Base-by-base conservation (phyloP, 2,888 invertebrate species). In the Orthonychiurus folsomi region DNA sequence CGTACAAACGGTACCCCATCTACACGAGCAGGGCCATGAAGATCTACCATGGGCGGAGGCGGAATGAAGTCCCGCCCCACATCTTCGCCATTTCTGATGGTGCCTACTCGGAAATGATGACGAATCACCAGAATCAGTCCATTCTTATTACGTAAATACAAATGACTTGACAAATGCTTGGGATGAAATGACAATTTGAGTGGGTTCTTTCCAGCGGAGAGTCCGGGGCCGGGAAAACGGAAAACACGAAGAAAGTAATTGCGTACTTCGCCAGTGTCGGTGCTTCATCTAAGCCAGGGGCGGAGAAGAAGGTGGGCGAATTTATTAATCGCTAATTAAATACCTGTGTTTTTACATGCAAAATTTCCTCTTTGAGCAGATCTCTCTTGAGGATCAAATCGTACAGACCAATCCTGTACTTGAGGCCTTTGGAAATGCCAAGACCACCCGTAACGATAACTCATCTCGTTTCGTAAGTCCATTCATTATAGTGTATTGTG, bases 221-320 rank as follows among this genome's bases (percentile, higher is more conserved):
- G 83, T 93, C 93, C 84, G 97, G 97, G 85, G 97, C 97, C 81
- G 97, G 96, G 84, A 97, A 97, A 86, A 97, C 97, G 85, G 97
- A 97, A 83, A 97, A 99, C 89, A 97, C 97, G 85, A 97, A 97
- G 85, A 97, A 97, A 82, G 96, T 97, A 87, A 97, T 97, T 84
- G 93, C 94, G 80, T 97, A 97, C 86, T 97, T 97, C 84, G 96
- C 95, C 80, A 93, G 92, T 79, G 93, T 93, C 75, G 93, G 93
- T 82, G 91, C 92, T 66, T 88, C 89, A 71, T 80, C 83, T 75
- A 90, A 90, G 82, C 85, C 85, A 65, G 77, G 80, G 54, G 76
- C 73, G 73, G 77, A 77, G 71, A 81, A 83, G 77, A 86, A 69
- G 65, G 70, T 67, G 52, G 28, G 26, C 18, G 15, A 23, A 56